Evolutionary conservation across 2,113 vertebrate genomes (phyloP).

Genomic region (Aegithalos caudatus): DNA sequence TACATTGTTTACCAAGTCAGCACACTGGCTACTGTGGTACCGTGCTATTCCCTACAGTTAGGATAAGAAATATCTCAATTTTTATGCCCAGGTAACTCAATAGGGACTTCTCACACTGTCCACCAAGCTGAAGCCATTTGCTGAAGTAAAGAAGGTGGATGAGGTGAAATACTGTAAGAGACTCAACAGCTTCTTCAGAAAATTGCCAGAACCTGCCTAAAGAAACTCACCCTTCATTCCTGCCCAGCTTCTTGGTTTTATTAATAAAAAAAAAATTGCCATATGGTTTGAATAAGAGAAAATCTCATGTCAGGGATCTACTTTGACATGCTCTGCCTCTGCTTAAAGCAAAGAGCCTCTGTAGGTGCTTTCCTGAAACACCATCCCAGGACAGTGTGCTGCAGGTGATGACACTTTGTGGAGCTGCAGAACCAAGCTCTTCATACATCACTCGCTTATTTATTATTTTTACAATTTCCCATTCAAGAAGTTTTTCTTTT

Average conservation of each 20-base stretch:
- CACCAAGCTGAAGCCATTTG: not conserved
- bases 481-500: not conserved
- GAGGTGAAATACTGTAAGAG: not conserved
- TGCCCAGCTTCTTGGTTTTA: not conserved
- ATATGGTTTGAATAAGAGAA: not conserved
- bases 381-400: not conserved
- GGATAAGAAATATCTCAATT: not conserved
- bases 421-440: constrained; percentile 1
- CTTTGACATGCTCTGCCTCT: not conserved
- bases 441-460: not conserved
- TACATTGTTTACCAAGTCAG: not conserved
- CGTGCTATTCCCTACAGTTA: not conserved
- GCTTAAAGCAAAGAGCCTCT: not conserved
- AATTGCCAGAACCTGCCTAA: not conserved
- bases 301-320: not conserved
- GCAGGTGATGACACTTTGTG: not conserved
- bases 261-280: not conserved
- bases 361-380: not conserved
- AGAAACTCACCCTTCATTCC: not conserved
- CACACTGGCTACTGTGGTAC: not conserved
- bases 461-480: not conserved
- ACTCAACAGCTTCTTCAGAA: not conserved
- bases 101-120: not conserved
- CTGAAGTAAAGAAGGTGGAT: not conserved
- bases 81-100: not conserved